Evolutionary conservation across 2,888 invertebrate species (phyloP), one percentile per base, ranked within the genome.

Genomic region (Melanchra persicariae): DNA sequence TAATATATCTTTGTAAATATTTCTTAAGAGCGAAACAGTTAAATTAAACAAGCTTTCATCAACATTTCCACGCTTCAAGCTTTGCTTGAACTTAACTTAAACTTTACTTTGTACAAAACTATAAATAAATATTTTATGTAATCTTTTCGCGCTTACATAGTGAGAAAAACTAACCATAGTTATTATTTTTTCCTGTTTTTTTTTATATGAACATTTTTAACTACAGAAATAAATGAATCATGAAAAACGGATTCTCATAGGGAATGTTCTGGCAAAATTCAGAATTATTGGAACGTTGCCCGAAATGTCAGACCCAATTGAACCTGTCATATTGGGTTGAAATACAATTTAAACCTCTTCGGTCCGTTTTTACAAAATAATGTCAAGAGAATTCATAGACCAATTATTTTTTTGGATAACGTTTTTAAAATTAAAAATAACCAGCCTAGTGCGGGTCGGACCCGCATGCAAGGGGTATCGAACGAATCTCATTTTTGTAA

Each of bases 271-370:
- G 30, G 15, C 24, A 6, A 49, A 57, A 77, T 40, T 26, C n/a
- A 47, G 22, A n/a, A n/a, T n/a, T 43, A 72, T 62, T 74, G 51
- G 73, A 61, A 62, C 43, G n/a, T 30, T 78, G 72, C 74, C 79
- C 51, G 47, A 47, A 71, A 30, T 5, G 40, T 74, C 73, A 62
- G 47, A 37, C 22, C 30, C 37, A 40, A 62, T 58, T 43, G 26
- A 43, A 34, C 47, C 7, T 54, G 58, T 37, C 47, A 49, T 62
- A 17, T 34, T 58, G 52, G 40, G 15, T 37, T 58, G 24, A 71
- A 77, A 72, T 78, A 72, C 19, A 72, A 43, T 47, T 52, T 54
- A 40, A 73, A 54, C 45, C 17, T 40, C 22, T 4, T 17, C 17
- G 17, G 37, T 54, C 54, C 54, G 12, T 54, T 26, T 45, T 17